Base-by-base conservation (phyloP, 2,113 vertebrate species). In the Lycocorax pyrrhopterus region DNA sequence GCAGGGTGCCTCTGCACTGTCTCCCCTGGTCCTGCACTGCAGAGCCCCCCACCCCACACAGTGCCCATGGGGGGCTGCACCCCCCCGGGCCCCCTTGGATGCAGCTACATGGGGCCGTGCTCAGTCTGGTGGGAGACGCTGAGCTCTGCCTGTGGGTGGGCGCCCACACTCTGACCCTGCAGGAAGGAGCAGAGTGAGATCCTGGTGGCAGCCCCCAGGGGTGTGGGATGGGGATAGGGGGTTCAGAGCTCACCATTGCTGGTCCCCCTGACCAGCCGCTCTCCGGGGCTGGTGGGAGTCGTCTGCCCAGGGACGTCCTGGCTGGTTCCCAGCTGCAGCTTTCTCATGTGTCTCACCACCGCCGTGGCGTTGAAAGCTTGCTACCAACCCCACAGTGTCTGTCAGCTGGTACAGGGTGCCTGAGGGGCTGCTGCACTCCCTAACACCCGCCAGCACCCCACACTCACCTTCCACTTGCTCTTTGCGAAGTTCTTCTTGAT, bases 401-500 rank as follows among this genome's bases (percentile, higher is more conserved):
- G 1, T 94, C 72, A 93, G 41, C 44, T 30, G 20, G 51, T 23
- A 37, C 1, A 1, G 71, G 27, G 46, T 44, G 35, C 58, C 43
- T 12, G 11, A 43, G 71, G 55, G 41, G 17, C 21, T 8, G 21
- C 60, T 55, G 18, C 15, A 53, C 20, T 62, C n/a, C 72, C 13
- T 62, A 16, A 2, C 25, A 33, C n/a, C 19, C 5, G 15, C 64
- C 26, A 4, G 43, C 49, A 27, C 33, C n/a, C 51, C 18, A 2
- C 2, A 1, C 98, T 98, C 83, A 99, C 99, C 98, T 99, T 99
- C 99, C 99, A 99, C 90, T 99, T 99, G 98, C 99, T 99, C 95
- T 99, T 99, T 66, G 99, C 99, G 32, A 99, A 99, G 95, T 99
- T 99, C 97, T 99, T 99, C 97, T 98, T 98, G 96, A 99, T 99